phyloP scores from a whole-genome alignment of 2,113 vertebrate genomes.

The Myotis yumanensis region DNA sequence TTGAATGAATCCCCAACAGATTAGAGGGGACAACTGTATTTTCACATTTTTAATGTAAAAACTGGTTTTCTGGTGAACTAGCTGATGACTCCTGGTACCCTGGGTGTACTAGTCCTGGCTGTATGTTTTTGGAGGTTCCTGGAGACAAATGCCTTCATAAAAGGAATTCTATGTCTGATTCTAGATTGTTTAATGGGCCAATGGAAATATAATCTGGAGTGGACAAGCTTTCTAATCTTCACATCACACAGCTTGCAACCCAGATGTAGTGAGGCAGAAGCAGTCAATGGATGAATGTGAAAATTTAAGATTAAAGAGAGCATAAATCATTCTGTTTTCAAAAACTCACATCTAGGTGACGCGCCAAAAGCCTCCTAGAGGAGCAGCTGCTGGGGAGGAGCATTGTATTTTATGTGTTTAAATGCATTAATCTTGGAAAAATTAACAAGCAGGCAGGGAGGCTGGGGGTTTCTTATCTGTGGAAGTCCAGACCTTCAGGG shows the following conservation, averaged over 20 bases:
- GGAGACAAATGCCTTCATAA: neutral
- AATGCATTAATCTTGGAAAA: slow-evolving; percentile 41
- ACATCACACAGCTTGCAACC: neutral
- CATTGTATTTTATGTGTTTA: neutral
- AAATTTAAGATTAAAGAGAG: slow-evolving; percentile 25
- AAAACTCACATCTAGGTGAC: neutral
- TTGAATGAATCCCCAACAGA: neutral
- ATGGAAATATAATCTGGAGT: neutral
- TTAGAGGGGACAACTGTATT: neutral
- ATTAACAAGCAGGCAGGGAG: neutral
- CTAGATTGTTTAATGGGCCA: neutral
- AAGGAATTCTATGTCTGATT: neutral
- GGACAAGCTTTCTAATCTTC: neutral
- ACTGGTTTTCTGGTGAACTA: neutral
- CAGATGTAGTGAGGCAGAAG: neutral
- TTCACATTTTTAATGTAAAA: slow-evolving; percentile 36
- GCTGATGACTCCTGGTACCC: neutral
- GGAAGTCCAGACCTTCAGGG: neutral
- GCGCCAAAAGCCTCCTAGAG: slow-evolving; percentile 15
- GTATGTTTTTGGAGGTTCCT: neutral
- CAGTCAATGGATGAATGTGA: neutral
- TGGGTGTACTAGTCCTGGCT: neutral
- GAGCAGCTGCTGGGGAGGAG: slow-evolving; percentile 36
- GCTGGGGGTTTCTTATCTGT: neutral
- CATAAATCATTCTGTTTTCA: slow-evolving; percentile 27